Evolutionary conservation across 2,888 invertebrate species (phyloP), one percentile per base, ranked within the genome.

Genomic region (Drosophila hawaiiensis): DNA sequence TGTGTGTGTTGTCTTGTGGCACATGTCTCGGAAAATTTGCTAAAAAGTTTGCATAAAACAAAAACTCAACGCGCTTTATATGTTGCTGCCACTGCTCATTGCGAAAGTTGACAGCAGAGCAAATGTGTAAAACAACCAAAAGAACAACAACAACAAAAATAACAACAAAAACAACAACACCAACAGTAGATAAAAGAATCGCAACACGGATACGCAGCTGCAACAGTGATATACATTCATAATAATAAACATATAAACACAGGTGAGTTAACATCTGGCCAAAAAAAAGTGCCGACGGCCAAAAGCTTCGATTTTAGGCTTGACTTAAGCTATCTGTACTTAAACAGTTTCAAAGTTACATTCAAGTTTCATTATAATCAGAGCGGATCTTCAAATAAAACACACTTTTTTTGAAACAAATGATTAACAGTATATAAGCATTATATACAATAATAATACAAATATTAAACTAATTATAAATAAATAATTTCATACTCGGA

Each of bases 191-290:
- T 53, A 60, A 64, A 68, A 52, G 33, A 49, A 61, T 33, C 55
- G 41, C 65, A 63, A 73, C 66, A 87, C 83, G 83, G 83, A 83
- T 83, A 83, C 81, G 61, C 68, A 68, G 28, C 58, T 63, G 65
- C 69, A 66, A 58, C 37, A 67, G 49, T 39, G 28, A 73, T 65
- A 78, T 56, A 56, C 56, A 81, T 19, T 14, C 28, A 68, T 39
- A 65, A 49, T 31, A 54, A 60, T 64, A 71, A 59, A 58, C 28
- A 41, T 58, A 58, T 41, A 58, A 58, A 58, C 31, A 84, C 83
- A 83, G 84, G 84, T 84, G 68, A 84, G 84, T 41, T 50, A 19
- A 29, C 28, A 33, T 5, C 10, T 9, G 10, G 43, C 0, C 12
- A 31, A 31, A n/a, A 37, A 28, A 22, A 39, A 22, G 37, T 75